These are phyloP conservation scores for Volucella bombylans DNA, from an alignment of 2,888 invertebrate genomes.

Conservation along the genomic window DNA sequence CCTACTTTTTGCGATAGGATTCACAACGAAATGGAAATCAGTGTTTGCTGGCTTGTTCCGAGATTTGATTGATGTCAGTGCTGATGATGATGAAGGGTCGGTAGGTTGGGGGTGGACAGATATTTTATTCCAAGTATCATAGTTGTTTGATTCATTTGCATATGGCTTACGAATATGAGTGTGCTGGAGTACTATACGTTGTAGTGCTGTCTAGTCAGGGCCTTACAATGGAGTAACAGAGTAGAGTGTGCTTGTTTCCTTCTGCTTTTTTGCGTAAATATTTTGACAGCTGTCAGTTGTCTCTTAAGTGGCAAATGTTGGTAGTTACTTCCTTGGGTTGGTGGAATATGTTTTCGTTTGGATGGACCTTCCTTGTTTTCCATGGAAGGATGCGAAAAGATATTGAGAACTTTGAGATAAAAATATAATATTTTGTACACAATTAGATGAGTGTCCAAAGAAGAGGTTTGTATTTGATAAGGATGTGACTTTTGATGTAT, in stretches of 20 bases:
- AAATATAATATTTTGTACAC: conserved; percentile 20
- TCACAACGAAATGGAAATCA: conserved; percentile 66
- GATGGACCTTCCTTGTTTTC: conserved; percentile 32
- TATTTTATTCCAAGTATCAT: conserved; percentile 64
- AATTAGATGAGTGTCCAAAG: neutral
- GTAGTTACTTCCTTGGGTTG: conserved; percentile 18
- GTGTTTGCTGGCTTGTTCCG: conserved; percentile 67
- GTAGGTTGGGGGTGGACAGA: conserved; percentile 32
- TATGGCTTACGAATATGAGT: conserved; percentile 34
- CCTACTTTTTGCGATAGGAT: conserved; percentile 37
- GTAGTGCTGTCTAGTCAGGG: conserved; percentile 19
- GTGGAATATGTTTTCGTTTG: conserved; percentile 41
- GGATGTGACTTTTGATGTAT: too few relatives aligned
- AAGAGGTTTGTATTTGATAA: neutral
- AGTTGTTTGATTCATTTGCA: conserved; percentile 65
- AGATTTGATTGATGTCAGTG: conserved; percentile 69
- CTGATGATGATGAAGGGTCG: conserved; percentile 51
- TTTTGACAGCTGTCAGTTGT: conserved; percentile 86
- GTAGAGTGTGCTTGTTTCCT: neutral
- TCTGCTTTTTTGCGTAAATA: conserved; percentile 76
- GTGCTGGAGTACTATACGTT: too few relatives aligned
- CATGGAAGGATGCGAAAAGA: conserved; percentile 20
- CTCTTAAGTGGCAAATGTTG: conserved; percentile 51
- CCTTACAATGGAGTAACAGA: conserved; percentile 4
- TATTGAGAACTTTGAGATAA: conserved; percentile 1